phyloP scores from a whole-genome alignment of 2,797 vertebrate genomes.

The Furcifer pardalis region DNA sequence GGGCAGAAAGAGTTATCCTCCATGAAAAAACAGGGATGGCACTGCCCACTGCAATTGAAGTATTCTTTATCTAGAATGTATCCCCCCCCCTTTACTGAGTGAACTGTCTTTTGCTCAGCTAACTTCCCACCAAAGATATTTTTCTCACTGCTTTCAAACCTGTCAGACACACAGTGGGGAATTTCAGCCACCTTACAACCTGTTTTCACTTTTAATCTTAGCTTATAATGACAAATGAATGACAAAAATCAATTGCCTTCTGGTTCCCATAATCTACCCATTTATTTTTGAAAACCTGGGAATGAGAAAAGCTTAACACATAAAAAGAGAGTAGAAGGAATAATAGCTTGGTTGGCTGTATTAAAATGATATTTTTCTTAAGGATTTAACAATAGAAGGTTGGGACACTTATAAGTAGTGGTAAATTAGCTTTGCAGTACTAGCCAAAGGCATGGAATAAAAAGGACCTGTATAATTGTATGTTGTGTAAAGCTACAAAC shows the following conservation, averaged over 20 bases:
- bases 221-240: slow-evolving; percentile 66
- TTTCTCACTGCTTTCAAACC: slow-evolving; percentile 55
- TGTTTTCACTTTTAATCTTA: slow-evolving; percentile 68
- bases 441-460: slow-evolving; percentile 5
- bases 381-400: slow-evolving; percentile 15
- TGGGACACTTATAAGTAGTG: neutral
- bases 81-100: slow-evolving; percentile 20
- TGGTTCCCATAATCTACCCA: slow-evolving; percentile 45
- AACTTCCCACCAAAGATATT: slow-evolving; percentile 37
- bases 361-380: neutral
- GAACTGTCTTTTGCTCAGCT: slow-evolving; percentile 37
- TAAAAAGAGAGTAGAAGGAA: slow-evolving; percentile 16
- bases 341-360: neutral
- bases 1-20: neutral
- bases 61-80: slow-evolving; percentile 41
- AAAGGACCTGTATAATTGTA: neutral
- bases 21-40: slow-evolving; percentile 19
- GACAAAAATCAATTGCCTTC: slow-evolving; percentile 63
- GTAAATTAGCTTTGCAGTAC: neutral
- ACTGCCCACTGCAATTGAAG: slow-evolving; percentile 16
- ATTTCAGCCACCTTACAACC: slow-evolving; percentile 51
- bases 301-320: slow-evolving; percentile 27
- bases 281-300: slow-evolving; percentile 35
- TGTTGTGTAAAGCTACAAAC: neutral
- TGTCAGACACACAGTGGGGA: slow-evolving; percentile 64